Conservation (phyloP, 2,113 vertebrate species). For the Eolophus roseicapilla region DNA sequence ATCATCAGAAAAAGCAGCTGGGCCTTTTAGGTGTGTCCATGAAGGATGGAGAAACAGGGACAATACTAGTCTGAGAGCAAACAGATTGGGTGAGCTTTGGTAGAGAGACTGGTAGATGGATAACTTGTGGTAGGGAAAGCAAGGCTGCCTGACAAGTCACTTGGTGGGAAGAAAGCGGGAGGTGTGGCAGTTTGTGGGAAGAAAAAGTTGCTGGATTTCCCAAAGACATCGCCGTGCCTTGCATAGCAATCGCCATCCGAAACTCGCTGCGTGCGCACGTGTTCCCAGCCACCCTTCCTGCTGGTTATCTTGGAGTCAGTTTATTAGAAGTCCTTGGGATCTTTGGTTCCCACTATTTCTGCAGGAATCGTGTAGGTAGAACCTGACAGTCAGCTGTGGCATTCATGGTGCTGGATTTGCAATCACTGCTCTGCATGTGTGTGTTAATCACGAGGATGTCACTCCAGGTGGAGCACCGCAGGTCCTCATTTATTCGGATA, state of each 20-base stretch:
- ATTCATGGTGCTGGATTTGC: background rate
- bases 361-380: background rate
- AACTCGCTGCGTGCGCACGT: fast-evolving
- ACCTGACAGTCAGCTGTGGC: background rate
- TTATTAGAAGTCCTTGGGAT: background rate
- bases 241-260: background rate
- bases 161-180: background rate
- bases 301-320: background rate
- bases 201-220: slow-evolving; percentile 29
- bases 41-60: background rate
- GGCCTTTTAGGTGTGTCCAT: background rate
- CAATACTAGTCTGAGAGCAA: background rate
- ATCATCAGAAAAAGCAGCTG: background rate
- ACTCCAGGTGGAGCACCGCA: background rate
- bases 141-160: slow-evolving; percentile 1
- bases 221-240: slow-evolving; percentile 43
- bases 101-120: slow-evolving; percentile 12
- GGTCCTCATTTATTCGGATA: background rate
- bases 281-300: background rate
- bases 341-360: background rate
- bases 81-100: slow-evolving; percentile 10
- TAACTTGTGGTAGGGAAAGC: background rate
- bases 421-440: fast-evolving
- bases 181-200: slow-evolving; percentile 61
- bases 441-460: background rate